A percentile compares a stretch with the other conserved stretches of the same genome.
These are phyloP conservation scores for Poicephalus meyeri DNA, from an alignment of 2,113 vertebrate species.

Conservation along the genomic window DNA sequence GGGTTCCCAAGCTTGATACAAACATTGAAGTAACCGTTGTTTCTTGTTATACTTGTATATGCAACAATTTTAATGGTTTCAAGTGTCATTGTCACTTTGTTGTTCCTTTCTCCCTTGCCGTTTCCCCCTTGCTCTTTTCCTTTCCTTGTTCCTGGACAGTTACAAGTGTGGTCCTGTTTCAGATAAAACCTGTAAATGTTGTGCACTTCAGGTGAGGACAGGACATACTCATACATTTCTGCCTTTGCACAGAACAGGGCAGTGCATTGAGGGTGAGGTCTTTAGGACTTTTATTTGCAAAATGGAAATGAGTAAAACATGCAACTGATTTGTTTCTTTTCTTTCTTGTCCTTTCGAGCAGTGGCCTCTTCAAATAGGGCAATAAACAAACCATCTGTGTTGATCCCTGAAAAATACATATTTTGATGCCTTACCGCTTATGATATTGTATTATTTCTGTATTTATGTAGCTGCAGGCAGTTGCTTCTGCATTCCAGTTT, in stretches of 20 bases:
- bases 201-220: neutral
- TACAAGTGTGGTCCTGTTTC: neutral
- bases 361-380: fast-evolving
- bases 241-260: neutral
- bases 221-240: neutral
- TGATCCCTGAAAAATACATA: neutral
- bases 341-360: neutral
- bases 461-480: neutral
- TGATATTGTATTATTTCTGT: fast-evolving
- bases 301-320: neutral
- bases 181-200: neutral
- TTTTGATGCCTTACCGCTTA: neutral
- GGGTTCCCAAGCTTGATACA: neutral
- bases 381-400: neutral
- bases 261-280: neutral
- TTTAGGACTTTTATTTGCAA: neutral
- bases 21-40: neutral
- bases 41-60: neutral
- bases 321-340: neutral
- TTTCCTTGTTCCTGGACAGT: neutral
- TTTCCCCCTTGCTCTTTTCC: neutral
- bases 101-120: neutral
- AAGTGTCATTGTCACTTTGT: neutral
- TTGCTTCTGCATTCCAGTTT: neutral
- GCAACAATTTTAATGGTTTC: neutral